Conservation (phyloP, 2,888 invertebrate genomes). For the Lysandra bellargus region DNA sequence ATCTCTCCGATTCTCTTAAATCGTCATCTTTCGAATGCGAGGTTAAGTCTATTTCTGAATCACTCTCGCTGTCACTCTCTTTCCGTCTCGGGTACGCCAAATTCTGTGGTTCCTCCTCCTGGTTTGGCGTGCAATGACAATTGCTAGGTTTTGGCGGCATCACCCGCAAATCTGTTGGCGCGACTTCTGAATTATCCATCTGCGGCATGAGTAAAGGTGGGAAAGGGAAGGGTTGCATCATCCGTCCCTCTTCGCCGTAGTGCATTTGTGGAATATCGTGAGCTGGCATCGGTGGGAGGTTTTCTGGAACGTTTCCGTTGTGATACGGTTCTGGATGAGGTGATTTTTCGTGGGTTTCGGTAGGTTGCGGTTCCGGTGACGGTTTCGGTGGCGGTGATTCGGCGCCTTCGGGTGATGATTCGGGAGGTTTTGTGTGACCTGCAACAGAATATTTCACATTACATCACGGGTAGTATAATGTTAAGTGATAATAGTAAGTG, state of each 20-base stretch:
- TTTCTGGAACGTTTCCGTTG: conserved; percentile 55
- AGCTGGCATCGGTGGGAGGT: conserved; percentile 48
- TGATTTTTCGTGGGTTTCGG: conserved; percentile 60
- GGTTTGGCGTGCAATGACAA: conserved; percentile 56
- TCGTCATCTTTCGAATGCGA: conserved; percentile 77
- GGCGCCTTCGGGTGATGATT: conserved; percentile 69
- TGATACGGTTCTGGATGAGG: conserved; percentile 66
- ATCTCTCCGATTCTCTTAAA: conserved; percentile 66
- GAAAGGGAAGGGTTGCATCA: conserved; percentile 63
- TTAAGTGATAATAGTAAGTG: too few relatives aligned
- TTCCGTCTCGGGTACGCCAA: conserved; percentile 62
- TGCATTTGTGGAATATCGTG: conserved; percentile 62
- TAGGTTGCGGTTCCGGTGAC: conserved; percentile 60
- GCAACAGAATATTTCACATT: conserved; percentile 35
- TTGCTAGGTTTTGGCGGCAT: conserved; percentile 55
- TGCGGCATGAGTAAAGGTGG: conserved; percentile 63
- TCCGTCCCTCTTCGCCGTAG: conserved; percentile 63
- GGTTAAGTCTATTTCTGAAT: conserved; percentile 75
- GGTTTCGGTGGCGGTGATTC: conserved; percentile 70
- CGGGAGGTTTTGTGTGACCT: conserved; percentile 72
- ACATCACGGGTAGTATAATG: too few relatives aligned
- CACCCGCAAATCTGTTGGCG: conserved; percentile 70
- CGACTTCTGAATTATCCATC: conserved; percentile 59
- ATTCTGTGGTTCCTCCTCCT: conserved; percentile 65
- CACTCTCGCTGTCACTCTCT: conserved; percentile 71